phyloP scores from a whole-genome alignment of 2,888 invertebrate species.

The Coelopa pilipes region DNA sequence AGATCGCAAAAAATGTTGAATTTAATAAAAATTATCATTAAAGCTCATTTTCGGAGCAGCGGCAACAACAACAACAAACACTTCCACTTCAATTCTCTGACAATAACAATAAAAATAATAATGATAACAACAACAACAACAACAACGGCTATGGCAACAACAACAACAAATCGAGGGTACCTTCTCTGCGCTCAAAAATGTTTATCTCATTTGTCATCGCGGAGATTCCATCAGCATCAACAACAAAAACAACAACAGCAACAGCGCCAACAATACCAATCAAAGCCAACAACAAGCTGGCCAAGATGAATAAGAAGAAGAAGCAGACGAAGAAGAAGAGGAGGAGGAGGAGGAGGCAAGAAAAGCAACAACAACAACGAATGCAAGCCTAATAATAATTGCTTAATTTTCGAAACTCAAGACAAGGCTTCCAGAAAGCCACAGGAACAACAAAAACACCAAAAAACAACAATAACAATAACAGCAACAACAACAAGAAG shows the following conservation, averaged over 20 bases:
- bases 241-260: slow-evolving; percentile 8
- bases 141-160: neutral
- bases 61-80: neutral
- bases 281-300: slow-evolving; percentile 1
- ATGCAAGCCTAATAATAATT: slow-evolving; percentile 11
- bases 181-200: too few species aligned
- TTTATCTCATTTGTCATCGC: neutral
- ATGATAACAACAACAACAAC: neutral
- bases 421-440: slow-evolving; percentile 2
- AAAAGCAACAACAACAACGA: slow-evolving; percentile 2
- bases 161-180: slow-evolving; percentile 14
- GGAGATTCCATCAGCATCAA: slow-evolving; percentile 15
- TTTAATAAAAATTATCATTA: too few species aligned
- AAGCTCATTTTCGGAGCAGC: too few species aligned
- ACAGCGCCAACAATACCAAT: slow-evolving; percentile 13
- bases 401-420: slow-evolving; percentile 19
- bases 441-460: neutral
- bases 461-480: neutral
- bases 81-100: neutral
- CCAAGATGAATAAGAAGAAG: neutral
- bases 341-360: too few species aligned
- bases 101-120: slow-evolving; percentile 8
- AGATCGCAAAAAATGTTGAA: too few species aligned
- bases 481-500: neutral
- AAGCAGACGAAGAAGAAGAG: too few species aligned